A percentile compares a stretch with the other conserved stretches of the same genome.
Conservation (phyloP, 2,797 vertebrate species). For the Galago senegalensis region DNA sequence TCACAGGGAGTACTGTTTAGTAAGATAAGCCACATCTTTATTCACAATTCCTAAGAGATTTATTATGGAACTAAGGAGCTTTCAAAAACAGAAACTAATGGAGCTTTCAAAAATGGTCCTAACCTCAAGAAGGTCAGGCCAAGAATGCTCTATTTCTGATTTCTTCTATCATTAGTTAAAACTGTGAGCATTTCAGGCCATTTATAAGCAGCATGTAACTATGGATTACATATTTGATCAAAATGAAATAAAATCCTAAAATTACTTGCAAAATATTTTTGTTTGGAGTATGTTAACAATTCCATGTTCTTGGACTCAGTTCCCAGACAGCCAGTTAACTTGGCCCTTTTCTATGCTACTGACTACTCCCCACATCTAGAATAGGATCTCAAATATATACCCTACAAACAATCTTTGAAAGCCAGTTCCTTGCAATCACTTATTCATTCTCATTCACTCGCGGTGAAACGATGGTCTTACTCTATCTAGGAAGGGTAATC, state of each 20-base stretch:
- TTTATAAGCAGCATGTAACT: neutral
- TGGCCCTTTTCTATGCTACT: neutral
- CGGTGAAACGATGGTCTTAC: conserved; percentile 6
- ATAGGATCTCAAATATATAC: neutral
- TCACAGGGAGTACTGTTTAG: conserved; percentile 14
- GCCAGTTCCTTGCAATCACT: neutral
- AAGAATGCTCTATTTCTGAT: neutral
- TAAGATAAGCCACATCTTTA: conserved; percentile 16
- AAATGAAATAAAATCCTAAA: conserved; percentile 67
- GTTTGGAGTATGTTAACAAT: conserved; percentile 31
- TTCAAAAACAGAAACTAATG: conserved; percentile 60
- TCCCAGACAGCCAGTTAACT: neutral
- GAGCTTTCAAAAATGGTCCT: conserved; percentile 52
- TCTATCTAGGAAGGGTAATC: neutral
- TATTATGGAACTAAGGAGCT: conserved; percentile 47
- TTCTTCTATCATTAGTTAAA: conserved; percentile 51
- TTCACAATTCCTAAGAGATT: conserved; percentile 46
- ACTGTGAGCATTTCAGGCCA: neutral
- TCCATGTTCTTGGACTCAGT: neutral
- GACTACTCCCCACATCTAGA: neutral
- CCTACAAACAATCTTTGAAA: conserved; percentile 19
- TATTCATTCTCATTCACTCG: neutral
- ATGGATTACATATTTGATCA: conserved; percentile 47
- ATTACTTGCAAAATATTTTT: conserved; percentile 56
- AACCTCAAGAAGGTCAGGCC: conserved; percentile 19